phyloP scores from a whole-genome alignment of 2,113 vertebrate genomes.

The Takifugu flavidus region DNA sequence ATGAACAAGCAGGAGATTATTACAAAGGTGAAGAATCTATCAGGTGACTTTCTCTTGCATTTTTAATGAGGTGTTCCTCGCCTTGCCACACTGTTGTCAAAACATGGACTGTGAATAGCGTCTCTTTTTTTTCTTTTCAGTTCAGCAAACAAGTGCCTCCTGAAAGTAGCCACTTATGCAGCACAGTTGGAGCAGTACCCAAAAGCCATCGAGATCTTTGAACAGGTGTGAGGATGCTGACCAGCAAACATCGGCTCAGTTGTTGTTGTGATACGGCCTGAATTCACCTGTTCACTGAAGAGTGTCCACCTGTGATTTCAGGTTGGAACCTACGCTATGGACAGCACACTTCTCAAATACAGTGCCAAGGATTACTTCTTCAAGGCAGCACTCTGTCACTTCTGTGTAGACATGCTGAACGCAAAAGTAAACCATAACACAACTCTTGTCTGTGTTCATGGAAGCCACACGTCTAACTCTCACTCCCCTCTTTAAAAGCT shows the following conservation, averaged over 20 bases:
- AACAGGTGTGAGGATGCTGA: slow-evolving; percentile 74
- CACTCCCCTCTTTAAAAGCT: slow-evolving; percentile 65
- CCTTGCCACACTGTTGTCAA: not conserved
- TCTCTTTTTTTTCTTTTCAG: slow-evolving; percentile 55
- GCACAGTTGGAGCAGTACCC: slow-evolving; percentile 91
- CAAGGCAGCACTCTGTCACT: slow-evolving; percentile 90
- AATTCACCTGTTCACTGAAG: not conserved
- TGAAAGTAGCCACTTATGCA: slow-evolving; percentile 89
- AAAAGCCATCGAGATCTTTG: slow-evolving; percentile 91
- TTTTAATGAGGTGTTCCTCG: not conserved
- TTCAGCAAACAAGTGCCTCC: slow-evolving; percentile 92
- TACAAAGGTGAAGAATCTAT: slow-evolving; percentile 93
- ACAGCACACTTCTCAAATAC: slow-evolving; percentile 90
- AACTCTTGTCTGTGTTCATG: not conserved
- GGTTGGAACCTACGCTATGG: slow-evolving; percentile 87
- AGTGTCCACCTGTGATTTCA: slow-evolving; percentile 22
- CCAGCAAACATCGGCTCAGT: not conserved
- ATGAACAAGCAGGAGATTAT: slow-evolving; percentile 91
- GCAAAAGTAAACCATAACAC: slow-evolving; percentile 76
- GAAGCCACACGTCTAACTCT: not conserved
- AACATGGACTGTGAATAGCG: not conserved
- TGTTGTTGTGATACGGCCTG: not conserved
- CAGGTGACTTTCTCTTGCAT: slow-evolving; percentile 67
- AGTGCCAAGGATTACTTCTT: slow-evolving; percentile 95
- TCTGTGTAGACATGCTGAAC: slow-evolving; percentile 92